phyloP scores from a whole-genome alignment of 30 jellyfish, hydroid and myxozoan species.

The Chrysaora quinquecirrha region DNA sequence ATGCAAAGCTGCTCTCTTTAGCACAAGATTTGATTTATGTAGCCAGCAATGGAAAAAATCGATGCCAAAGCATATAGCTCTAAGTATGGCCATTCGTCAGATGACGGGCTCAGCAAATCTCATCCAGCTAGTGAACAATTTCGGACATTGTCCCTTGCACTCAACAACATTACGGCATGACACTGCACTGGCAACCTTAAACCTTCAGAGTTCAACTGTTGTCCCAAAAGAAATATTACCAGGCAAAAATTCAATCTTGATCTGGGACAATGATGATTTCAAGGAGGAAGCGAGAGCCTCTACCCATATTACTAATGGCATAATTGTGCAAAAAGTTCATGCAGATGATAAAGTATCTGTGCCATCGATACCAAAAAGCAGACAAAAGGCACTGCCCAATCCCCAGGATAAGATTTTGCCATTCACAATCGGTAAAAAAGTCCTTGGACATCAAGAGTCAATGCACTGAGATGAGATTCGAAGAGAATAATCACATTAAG shows the following conservation, averaged over 20 bases:
- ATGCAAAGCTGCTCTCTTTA: background rate
- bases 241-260: background rate
- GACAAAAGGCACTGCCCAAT: conserved; percentile 5
- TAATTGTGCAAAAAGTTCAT: background rate
- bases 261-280: conserved; percentile 14
- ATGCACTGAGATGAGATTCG: conserved; percentile 4
- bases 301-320: conserved; percentile 11
- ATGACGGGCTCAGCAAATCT: conserved; percentile 5
- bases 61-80: conserved; percentile 24
- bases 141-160: conserved; percentile 17
- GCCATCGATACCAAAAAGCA: conserved; percentile 4
- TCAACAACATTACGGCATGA: background rate
- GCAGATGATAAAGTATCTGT: conserved; percentile 1
- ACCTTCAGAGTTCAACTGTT: background rate
- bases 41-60: background rate
- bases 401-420: conserved; percentile 5
- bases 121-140: background rate
- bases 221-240: conserved; percentile 10
- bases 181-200: conserved; percentile 20
- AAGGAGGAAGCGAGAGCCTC: conserved; percentile 12
- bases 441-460: conserved; percentile 4
- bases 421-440: background rate
- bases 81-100: conserved; percentile 9
- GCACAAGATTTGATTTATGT: background rate
- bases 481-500: background rate